Evolutionary conservation across 1,140 invertebrate genomes (phyloP), one percentile per base, ranked within the genome.

Genomic region (Drosophila neocordata): DNA sequence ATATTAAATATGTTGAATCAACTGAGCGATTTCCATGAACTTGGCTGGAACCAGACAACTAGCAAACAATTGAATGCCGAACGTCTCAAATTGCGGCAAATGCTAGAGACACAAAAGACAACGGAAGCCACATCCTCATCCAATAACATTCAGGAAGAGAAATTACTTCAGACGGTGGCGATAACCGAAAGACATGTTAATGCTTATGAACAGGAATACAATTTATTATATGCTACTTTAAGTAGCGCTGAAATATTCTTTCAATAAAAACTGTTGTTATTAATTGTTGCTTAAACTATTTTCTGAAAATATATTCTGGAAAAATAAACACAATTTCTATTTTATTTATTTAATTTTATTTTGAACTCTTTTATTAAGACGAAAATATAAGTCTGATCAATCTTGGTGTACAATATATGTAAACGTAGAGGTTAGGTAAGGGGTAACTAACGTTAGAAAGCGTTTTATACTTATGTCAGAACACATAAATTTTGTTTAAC

Each of bases 11-110:
- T 96, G 68, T 90, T 96, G 9, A 93, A 95, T 90, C 95, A 96
- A 91, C 94, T 94, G 78, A 92, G 94, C 51, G 96, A 97, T 77
- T 97, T 99, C 91, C 97, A 99, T 92, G 95, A 97, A 4, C 93
- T 99, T 1, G 97, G 98, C 91, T 99, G 99, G 99, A 99, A 99
- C 90, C 94, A 97, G 64, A 97, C 98, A 4, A 96, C 99, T 0
- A 92, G 93, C 53, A 94, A 95, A 69, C 95, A 96, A 85, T 95
- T 96, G 74, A 93, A 93, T 1, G 81, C 82, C 12, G 94, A 94
- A 69, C 95, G 96, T 77, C 93, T 93, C 79, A 94, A 94, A 83
- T 91, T 92, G 34, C 92, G 95, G 11, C 87, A 93, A 63, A 70
- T 91, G 3, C n/a, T 79, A 93, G 94, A 20, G 0, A 20, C 53